Evolutionary conservation across 2,888 invertebrate genomes (phyloP), one percentile per base, ranked within the genome.

Genomic region (Cephus pulcher): DNA sequence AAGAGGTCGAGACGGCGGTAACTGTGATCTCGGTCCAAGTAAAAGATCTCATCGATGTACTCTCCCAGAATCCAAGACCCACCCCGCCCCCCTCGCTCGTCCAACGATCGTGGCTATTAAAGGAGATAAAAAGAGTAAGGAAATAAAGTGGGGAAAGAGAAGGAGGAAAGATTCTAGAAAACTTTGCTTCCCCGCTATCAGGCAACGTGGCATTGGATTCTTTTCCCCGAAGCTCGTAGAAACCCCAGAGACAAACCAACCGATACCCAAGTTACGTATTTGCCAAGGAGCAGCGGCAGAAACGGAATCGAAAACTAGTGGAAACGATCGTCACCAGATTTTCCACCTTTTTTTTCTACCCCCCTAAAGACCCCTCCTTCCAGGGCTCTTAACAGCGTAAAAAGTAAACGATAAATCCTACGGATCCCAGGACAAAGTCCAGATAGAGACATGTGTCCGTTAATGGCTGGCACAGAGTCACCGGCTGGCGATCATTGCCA

Each of bases 401-500:
- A 56, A 56, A 56, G 56, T 9, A 33, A 75, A 71, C 37, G 9
- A 74, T 37, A n/a, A 37, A 37, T 33, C 69, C 82, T 80, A 80
- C 75, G 80, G 80, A 80, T 82, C 78, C 80, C 75, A 75, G 80
- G 82, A 84, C 83, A 82, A 87, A 87, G 86, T 85, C 86, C 86
- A 84, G 86, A 90, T 88, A 88, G 89, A 89, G 91, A 90, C 90
- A 90, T 88, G 88, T 90, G 90, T 90, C 89, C 88, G 88, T 90
- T 90, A 91, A 91, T 91, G 90, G 90, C 86, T 87, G 88, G 88
- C 88, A 88, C 85, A 88, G 90, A 88, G 90, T 88, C 88, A 86
- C 90, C 89, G 88, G 89, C 85, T 89, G 90, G 89, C 88, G 90
- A 91, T 90, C 91, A 91, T 91, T 91, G 91, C 90, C 90, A 89